Evolutionary conservation across 2,797 vertebrate species (phyloP).

Genomic region (Helostoma temminkii): DNA sequence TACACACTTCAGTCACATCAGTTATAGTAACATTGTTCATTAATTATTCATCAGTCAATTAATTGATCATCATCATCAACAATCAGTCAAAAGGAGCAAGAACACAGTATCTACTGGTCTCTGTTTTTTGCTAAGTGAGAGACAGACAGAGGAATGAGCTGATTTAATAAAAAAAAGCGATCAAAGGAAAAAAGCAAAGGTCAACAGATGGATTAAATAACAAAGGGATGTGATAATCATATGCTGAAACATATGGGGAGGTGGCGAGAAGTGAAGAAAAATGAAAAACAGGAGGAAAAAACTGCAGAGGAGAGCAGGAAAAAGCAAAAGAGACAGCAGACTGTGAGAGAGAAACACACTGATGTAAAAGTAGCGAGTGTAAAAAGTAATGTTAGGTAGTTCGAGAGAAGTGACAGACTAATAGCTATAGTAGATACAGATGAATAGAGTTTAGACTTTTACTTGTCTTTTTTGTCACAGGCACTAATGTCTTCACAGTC

Average conservation of each 20-base stretch:
- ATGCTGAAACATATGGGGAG: constrained; percentile 46
- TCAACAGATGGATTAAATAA: constrained; percentile 57
- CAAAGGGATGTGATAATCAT: constrained; percentile 50
- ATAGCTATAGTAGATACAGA: constrained; percentile 84
- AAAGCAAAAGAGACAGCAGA: constrained; percentile 64
- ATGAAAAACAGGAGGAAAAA: constrained; percentile 43
- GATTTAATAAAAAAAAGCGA: constrained; percentile 60
- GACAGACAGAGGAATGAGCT: constrained; percentile 78
- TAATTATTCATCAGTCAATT: constrained; percentile 82
- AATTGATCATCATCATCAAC: constrained; percentile 86
- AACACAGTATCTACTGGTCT: constrained; percentile 92
- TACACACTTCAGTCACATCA: constrained; percentile 86
- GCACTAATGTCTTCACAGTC: constrained; percentile 93
- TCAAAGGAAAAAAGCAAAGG: constrained; percentile 45
- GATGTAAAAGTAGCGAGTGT: constrained; percentile 57
- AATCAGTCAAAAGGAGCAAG: constrained; percentile 89
- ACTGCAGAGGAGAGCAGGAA: constrained; percentile 36
- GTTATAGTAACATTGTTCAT: constrained; percentile 81
- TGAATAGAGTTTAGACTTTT: constrained; percentile 85
- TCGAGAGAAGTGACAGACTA: constrained; percentile 80
- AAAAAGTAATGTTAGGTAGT: constrained; percentile 80
- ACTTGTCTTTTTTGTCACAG: constrained; percentile 89
- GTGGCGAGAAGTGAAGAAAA: constrained; percentile 41
- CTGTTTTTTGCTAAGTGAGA: constrained; percentile 91
- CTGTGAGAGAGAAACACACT: constrained; percentile 50